Evolutionary conservation across 1,140 invertebrate genomes (phyloP).

Genomic region (Achroia grisella): DNA sequence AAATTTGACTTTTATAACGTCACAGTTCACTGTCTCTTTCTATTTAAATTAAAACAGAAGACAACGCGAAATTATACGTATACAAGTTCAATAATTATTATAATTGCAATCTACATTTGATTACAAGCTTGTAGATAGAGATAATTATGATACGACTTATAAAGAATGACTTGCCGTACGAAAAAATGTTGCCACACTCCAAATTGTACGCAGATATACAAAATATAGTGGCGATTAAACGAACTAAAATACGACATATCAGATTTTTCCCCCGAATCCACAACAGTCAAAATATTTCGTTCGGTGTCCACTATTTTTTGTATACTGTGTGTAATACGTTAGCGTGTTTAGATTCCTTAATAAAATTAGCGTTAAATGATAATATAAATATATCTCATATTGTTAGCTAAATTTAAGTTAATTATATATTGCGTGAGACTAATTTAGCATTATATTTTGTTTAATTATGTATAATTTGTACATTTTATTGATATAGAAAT

Average conservation of each 20-base stretch:
- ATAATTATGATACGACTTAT: background rate
- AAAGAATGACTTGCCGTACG: conserved; percentile 1
- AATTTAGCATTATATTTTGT: conserved; percentile 24
- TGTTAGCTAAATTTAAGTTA: conserved; percentile 51
- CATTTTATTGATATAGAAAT: too few species aligned
- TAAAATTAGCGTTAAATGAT: conserved; percentile 50
- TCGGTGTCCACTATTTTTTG: conserved; percentile 25
- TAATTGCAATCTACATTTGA: too few species aligned
- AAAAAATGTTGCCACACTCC: conserved; percentile 17
- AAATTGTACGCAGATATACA: conserved; percentile 10
- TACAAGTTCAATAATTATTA: too few species aligned
- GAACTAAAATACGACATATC: background rate
- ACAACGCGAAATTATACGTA: too few species aligned
- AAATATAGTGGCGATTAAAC: conserved; percentile 14
- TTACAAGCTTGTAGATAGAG: too few species aligned
- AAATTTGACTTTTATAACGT: too few species aligned
- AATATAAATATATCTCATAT: conserved; percentile 57
- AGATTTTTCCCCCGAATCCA: background rate
- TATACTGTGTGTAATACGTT: conserved; percentile 31
- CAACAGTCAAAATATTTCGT: conserved; percentile 12
- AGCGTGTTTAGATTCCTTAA: conserved; percentile 51
- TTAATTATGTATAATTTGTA: background rate
- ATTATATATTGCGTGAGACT: conserved; percentile 41
- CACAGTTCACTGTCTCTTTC: too few species aligned
- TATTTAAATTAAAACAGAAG: too few species aligned